A percentile compares a stretch with the other conserved stretches of the same genome.
Conservation (phyloP, 1,140 invertebrate species). For the Coelopa frigida region DNA sequence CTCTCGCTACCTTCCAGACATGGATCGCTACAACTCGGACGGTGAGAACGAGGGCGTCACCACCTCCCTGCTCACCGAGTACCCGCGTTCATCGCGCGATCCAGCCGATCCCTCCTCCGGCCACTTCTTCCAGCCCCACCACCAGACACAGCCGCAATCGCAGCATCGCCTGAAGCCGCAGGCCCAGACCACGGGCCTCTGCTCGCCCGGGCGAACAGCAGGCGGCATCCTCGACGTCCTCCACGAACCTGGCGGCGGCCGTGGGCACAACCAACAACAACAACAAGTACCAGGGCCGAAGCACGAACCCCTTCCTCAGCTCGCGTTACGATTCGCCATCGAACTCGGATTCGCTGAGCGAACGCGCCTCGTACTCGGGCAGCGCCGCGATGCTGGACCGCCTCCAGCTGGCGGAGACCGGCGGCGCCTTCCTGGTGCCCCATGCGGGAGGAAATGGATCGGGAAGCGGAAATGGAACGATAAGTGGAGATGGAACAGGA, state of each 20-base stretch:
- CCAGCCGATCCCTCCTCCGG: too few species aligned
- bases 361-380: conserved; percentile 17
- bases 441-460: too few species aligned
- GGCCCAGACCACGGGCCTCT: conserved; percentile 39
- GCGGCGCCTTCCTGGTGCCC: background rate
- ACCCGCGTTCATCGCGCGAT: conserved; percentile 23
- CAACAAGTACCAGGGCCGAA: conserved; percentile 33
- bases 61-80: conserved; percentile 36
- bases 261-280: background rate
- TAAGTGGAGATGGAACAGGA: background rate
- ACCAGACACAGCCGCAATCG: conserved; percentile 20
- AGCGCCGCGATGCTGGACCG: conserved; percentile 21
- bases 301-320: conserved; percentile 40
- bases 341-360: conserved; percentile 15
- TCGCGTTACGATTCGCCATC: conserved; percentile 25
- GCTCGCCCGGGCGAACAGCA: conserved; percentile 23
- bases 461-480: background rate
- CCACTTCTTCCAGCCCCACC: conserved; percentile 22
- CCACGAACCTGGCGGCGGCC: background rate
- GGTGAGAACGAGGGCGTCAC: conserved; percentile 51
- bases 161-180: conserved; percentile 45
- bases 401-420: conserved; percentile 8
- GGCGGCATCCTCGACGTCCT: conserved; percentile 5
- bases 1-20: conserved; percentile 39
- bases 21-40: conserved; percentile 54